Evolutionary conservation across 1,140 invertebrate genomes (phyloP).

Genomic region (Forficula auricularia): DNA sequence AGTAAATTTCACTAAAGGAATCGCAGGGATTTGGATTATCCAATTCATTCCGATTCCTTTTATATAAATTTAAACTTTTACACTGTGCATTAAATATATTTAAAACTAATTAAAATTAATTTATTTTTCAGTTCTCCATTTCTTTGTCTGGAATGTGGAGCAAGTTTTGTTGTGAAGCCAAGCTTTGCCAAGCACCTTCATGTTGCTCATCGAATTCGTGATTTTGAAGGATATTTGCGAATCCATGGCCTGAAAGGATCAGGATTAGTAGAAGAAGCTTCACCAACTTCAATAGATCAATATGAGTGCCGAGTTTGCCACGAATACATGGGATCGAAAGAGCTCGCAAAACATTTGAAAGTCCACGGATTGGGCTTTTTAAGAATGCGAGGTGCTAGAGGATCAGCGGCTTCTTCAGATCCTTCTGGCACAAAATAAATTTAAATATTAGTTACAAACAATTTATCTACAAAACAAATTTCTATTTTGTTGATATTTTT

Average conservation of each 20-base stretch:
- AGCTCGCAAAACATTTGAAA: constrained; percentile 39
- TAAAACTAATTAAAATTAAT: no score
- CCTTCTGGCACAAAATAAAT: no score
- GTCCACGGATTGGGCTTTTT: constrained; percentile 47
- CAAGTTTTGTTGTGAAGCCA: constrained; percentile 43
- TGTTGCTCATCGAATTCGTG: constrained; percentile 35
- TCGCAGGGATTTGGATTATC: no score
- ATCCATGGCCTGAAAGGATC: constrained; percentile 33
- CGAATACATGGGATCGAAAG: constrained; percentile 34
- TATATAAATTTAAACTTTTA: no score
- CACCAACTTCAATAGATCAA: constrained; percentile 26
- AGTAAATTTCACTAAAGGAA: no score
- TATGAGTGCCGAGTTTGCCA: constrained; percentile 47
- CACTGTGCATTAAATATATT: no score
- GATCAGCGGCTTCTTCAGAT: constrained; percentile 21
- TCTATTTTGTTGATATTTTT: no score
- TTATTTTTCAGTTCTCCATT: constrained; percentile 24
- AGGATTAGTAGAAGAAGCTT: constrained; percentile 20
- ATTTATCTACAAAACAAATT: no score
- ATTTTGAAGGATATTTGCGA: constrained; percentile 35
- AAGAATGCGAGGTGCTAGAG: background rate
- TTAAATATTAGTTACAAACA: no score
- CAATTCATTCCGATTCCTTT: no score
- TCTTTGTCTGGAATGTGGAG: constrained; percentile 47
- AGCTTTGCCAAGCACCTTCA: constrained; percentile 43